Evolutionary conservation across 2,113 vertebrate species (phyloP).

Genomic region (Cyrtonyx montezumae): DNA sequence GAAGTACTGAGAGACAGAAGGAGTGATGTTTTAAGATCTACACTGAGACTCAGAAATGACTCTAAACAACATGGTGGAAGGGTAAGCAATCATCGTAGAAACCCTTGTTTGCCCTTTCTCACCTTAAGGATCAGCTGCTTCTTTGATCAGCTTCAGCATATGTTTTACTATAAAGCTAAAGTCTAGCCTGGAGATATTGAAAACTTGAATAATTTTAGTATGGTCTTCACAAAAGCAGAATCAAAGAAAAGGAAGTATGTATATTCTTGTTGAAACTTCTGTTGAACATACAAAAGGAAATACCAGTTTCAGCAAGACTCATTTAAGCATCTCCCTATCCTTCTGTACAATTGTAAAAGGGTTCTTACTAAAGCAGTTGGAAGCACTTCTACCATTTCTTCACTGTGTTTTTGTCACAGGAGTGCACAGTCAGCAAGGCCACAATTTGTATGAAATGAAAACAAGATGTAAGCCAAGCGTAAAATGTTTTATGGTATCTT

Average conservation of each 20-base stretch:
- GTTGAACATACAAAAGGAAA: neutral
- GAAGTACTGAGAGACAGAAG: neutral
- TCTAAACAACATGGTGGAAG: neutral
- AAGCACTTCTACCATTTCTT: neutral
- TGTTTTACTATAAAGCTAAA: neutral
- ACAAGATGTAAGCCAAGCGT: neutral
- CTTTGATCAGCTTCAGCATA: neutral
- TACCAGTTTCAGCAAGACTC: neutral
- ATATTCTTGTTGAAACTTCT: neutral
- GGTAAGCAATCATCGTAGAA: neutral
- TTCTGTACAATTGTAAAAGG: neutral
- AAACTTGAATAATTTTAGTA: neutral
- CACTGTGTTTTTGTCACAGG: neutral
- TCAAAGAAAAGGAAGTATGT: neutral
- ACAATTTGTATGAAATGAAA: slow-evolving; percentile 1
- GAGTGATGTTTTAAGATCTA: neutral
- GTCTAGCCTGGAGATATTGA: neutral
- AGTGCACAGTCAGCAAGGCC: neutral
- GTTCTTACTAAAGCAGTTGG: neutral
- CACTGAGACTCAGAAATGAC: neutral
- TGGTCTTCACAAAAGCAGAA: neutral
- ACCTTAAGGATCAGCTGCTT: neutral
- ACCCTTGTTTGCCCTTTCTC: neutral
- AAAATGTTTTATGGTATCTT: neutral
- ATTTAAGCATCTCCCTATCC: neutral